Evolutionary conservation across 2,113 vertebrate genomes (phyloP).

Genomic region (Chrysemys picta): DNA sequence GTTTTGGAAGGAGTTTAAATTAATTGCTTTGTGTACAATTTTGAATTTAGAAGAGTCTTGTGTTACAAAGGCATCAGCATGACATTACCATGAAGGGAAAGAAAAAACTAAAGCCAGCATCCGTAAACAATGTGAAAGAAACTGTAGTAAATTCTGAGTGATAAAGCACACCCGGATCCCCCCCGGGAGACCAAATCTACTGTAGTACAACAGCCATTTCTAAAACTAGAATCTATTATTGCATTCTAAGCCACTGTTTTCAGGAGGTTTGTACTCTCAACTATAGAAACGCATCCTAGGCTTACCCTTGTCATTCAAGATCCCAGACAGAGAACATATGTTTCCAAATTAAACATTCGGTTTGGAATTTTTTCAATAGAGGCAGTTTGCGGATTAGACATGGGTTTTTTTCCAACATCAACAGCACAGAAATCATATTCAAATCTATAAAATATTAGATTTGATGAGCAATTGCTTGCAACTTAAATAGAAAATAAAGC

Average conservation of each 20-base stretch:
- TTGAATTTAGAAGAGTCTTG: slow-evolving; percentile 48
- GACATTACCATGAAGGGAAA: slow-evolving; percentile 52
- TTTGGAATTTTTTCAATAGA: slow-evolving; percentile 36
- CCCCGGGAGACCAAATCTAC: slow-evolving; percentile 29
- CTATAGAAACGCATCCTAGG: slow-evolving; percentile 53
- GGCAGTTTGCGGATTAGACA: neutral
- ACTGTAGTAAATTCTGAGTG: slow-evolving; percentile 57
- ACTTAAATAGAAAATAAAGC: slow-evolving; percentile 26
- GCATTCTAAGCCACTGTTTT: slow-evolving; percentile 47
- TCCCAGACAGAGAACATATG: neutral
- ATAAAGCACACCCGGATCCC: slow-evolving; percentile 53
- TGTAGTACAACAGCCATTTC: slow-evolving; percentile 2
- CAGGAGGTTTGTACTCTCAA: slow-evolving; percentile 34
- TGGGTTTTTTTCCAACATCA: slow-evolving; percentile 3
- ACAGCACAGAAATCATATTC: neutral
- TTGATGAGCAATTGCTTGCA: neutral
- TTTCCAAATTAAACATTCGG: slow-evolving; percentile 47
- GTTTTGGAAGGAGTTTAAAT: slow-evolving; percentile 62
- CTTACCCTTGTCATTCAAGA: neutral
- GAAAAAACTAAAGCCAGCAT: slow-evolving; percentile 46
- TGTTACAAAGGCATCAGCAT: slow-evolving; percentile 66
- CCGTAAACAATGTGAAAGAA: slow-evolving; percentile 59
- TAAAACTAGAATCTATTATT: slow-evolving; percentile 58
- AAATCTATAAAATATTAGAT: neutral
- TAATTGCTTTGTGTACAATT: slow-evolving; percentile 64